Base-by-base conservation (phyloP, 1,140 invertebrate genomes). In the Amyelois transitella region DNA sequence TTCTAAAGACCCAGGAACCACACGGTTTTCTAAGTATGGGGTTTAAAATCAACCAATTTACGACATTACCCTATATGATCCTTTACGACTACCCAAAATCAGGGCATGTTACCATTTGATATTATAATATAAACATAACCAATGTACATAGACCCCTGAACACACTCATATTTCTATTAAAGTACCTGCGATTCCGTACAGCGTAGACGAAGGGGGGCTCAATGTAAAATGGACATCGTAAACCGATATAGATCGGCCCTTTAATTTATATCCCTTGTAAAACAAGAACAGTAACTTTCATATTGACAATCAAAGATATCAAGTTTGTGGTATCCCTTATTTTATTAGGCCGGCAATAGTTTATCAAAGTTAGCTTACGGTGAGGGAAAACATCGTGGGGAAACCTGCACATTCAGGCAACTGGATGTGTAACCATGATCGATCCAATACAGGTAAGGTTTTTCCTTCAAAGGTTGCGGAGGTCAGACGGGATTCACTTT, bases 241-340 rank as follows among this genome's bases (percentile, higher is more conserved):
- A 62, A 62, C 32, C 32, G 38, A 48, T 49, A 58, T 51, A 55
- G 55, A 58, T 62, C 60, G 55, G 50, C 32, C 43, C 47, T 56
- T 61, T 65, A 61, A 65, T 65, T 65, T 65, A 65, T 61, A 58
- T 53, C 53, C 52, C 58, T 61, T 61, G 59, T 61, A 61, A 65
- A 65, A 57, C 53, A 57, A 50, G 56, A 53, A 61, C 44, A 58
- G 55, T 59, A 65, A 60, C 53, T 58, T 60, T 51, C 58, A 19
- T 53, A 58, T 58, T 61, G 63, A 58, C 55, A 61, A 50, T 48
- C 45, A 48, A 48, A 48, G 45, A 48, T 48, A 48, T 19, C 10
- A 38, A 38, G 51, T 55, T 60, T 49, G 32, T 48, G 25, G 48
- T 20, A 56, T 43, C 54, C 50, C 51, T 48, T n/a, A 48, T 48